phyloP scores from a whole-genome alignment of 1,140 invertebrate species.

The Coptotermes formosanus region DNA sequence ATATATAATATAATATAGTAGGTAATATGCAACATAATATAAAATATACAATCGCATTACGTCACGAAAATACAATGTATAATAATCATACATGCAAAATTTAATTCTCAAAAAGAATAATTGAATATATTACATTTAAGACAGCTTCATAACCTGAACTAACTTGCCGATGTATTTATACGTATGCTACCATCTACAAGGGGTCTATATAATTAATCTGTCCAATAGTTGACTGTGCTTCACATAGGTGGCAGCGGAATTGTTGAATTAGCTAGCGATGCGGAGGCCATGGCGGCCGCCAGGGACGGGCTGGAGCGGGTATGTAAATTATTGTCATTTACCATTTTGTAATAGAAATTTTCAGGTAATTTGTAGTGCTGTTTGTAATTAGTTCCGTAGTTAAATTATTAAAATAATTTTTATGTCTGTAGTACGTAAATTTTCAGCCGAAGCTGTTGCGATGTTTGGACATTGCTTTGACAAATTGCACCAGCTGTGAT shows the following conservation, averaged over 20 bases:
- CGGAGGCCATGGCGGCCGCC: conserved; percentile 1
- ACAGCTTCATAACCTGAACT: too few species aligned
- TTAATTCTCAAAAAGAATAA: too few species aligned
- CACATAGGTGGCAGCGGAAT: background rate
- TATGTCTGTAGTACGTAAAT: background rate
- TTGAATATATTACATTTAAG: too few species aligned
- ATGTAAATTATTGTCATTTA: conserved; percentile 11
- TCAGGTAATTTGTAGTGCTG: background rate
- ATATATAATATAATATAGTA: too few species aligned
- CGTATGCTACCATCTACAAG: background rate
- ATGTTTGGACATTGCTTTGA: background rate
- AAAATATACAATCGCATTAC: too few species aligned
- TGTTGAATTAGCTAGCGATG: conserved; percentile 9
- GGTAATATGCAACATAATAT: too few species aligned
- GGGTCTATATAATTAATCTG: background rate
- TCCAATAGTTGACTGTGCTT: background rate
- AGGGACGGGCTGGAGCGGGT: conserved; percentile 4
- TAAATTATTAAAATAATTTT: background rate
- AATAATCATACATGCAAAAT: too few species aligned
- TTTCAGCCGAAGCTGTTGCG: background rate
- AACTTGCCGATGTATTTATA: too few species aligned
- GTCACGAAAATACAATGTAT: too few species aligned
- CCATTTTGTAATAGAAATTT: background rate
- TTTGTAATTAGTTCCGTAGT: background rate
- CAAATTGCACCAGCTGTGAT: background rate